phyloP scores from a whole-genome alignment of 1,140 invertebrate genomes.

The Phymorhynchus buccinoides region DNA sequence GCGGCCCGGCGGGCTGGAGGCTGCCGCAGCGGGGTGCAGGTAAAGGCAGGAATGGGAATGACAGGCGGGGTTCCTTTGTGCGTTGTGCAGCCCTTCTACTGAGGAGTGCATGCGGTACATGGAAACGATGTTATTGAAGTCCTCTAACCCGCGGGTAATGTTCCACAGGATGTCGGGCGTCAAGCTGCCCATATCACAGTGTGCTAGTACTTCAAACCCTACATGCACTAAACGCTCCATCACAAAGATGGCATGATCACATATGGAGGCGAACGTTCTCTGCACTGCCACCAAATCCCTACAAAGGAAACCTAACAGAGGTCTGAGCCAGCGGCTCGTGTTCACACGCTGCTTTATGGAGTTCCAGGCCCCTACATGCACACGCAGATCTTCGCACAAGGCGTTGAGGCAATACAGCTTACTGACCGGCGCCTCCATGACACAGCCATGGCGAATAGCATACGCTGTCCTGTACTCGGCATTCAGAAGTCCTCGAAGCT shows the following conservation, averaged over 20 bases:
- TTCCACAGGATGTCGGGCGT: constrained; percentile 70
- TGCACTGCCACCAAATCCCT: constrained; percentile 62
- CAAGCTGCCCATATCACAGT: constrained; percentile 63
- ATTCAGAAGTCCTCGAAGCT: constrained; percentile 63
- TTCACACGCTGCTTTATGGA: constrained; percentile 69
- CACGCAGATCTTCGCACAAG: constrained; percentile 70
- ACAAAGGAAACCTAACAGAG: constrained; percentile 58
- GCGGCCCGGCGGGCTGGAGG: constrained; percentile 54
- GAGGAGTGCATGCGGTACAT: constrained; percentile 28
- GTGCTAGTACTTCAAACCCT: constrained; percentile 71
- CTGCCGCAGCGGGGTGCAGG: constrained; percentile 43
- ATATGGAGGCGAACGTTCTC: constrained; percentile 54
- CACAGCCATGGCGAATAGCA: constrained; percentile 63
- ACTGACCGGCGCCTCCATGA: constrained; percentile 59
- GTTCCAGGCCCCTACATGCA: constrained; percentile 71
- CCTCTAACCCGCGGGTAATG: constrained; percentile 70
- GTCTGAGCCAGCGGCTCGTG: constrained; percentile 65
- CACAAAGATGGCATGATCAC: constrained; percentile 67
- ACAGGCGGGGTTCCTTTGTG: constrained; percentile 26
- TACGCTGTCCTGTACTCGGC: constrained; percentile 66
- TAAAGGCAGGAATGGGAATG: constrained; percentile 30
- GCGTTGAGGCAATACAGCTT: constrained; percentile 69
- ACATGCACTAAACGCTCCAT: constrained; percentile 68
- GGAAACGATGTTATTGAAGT: constrained; percentile 68
- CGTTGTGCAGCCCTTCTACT: constrained; percentile 26